Evolutionary conservation across 2,797 vertebrate genomes (phyloP).

Genomic region (Anomalospiza imberbis): DNA sequence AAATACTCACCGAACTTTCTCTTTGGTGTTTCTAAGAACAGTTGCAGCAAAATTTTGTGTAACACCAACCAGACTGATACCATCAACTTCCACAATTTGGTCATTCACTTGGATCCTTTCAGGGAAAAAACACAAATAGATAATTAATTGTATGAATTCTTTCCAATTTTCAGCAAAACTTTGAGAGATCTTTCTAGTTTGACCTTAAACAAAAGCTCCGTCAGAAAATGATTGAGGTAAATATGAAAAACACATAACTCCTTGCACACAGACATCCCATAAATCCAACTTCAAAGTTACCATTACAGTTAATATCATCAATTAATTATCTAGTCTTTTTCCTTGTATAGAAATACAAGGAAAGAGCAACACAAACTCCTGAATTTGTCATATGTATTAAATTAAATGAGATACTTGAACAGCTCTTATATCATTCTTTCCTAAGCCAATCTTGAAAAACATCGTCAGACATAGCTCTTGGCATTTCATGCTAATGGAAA

Average conservation of each 20-base stretch:
- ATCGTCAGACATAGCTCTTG: slow-evolving; percentile 20
- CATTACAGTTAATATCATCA: background rate
- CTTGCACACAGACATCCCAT: background rate
- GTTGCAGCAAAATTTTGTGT: slow-evolving; percentile 98
- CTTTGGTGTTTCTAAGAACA: slow-evolving; percentile 95
- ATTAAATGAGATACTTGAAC: background rate
- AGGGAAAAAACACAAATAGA: background rate
- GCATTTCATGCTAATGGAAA: slow-evolving; percentile 28
- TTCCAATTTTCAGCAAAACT: background rate
- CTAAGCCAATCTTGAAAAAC: slow-evolving; percentile 9
- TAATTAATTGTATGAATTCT: background rate
- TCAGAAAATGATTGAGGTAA: background rate
- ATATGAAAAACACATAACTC: background rate
- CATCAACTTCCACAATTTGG: slow-evolving; percentile 98
- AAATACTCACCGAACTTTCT: slow-evolving; percentile 88
- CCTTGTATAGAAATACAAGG: background rate
- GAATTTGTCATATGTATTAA: background rate
- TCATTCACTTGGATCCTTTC: slow-evolving; percentile 96
- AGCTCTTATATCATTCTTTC: slow-evolving; percentile 11
- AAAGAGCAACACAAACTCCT: background rate
- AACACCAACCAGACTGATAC: slow-evolving; percentile 95
- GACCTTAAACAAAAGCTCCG: background rate
- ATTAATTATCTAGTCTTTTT: background rate
- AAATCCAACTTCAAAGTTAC: background rate
- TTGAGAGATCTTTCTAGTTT: background rate